These are phyloP conservation scores for Circaetus gallicus DNA, from an alignment of 2,113 vertebrate species.

Conservation along the genomic window DNA sequence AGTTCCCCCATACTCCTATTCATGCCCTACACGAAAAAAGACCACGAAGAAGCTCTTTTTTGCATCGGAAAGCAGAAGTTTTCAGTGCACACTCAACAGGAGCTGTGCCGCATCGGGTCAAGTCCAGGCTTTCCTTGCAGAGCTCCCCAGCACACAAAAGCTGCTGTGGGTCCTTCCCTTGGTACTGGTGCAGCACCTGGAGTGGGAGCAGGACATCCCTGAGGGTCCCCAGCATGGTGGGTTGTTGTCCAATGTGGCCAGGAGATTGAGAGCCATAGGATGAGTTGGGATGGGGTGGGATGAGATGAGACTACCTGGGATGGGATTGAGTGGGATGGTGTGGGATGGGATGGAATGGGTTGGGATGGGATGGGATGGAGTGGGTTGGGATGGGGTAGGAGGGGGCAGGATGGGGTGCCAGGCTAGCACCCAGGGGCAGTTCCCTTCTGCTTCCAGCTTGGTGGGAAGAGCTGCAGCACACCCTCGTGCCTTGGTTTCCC, in stretches of 20 bases:
- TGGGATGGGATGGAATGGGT: no score
- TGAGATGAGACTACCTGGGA: no score
- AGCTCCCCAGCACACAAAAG: background rate
- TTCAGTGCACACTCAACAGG: background rate
- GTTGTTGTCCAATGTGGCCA: background rate
- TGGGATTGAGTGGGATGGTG: no score
- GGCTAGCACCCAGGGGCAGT: background rate
- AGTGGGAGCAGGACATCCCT: background rate
- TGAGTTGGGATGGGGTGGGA: no score
- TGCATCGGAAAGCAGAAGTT: background rate
- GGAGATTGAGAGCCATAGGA: background rate
- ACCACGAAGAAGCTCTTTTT: background rate
- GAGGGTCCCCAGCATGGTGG: background rate
- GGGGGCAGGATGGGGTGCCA: background rate
- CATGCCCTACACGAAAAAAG: background rate
- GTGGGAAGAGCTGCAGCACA: background rate
- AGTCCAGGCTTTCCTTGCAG: background rate
- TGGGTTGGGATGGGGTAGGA: background rate
- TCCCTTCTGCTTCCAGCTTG: background rate
- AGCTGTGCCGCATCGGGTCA: accelerated
- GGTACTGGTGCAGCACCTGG: background rate
- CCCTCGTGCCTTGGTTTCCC: background rate
- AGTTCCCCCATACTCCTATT: background rate
- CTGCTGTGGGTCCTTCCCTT: background rate
- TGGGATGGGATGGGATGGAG: background rate